phyloP scores from a whole-genome alignment of 2,888 invertebrate species.

The Polia nebulosa region DNA sequence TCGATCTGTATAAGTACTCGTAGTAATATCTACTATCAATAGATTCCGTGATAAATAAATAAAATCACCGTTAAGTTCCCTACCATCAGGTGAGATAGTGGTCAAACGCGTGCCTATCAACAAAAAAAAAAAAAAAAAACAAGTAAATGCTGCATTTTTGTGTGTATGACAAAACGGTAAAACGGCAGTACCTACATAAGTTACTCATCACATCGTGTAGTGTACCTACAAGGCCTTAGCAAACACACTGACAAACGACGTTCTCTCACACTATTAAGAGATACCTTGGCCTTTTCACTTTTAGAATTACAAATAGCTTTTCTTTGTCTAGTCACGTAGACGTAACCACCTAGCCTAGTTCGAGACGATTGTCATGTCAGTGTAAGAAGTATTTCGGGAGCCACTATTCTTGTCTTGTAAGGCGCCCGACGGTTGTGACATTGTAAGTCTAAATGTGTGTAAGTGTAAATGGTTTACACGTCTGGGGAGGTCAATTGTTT shows the following conservation, averaged over 20 bases:
- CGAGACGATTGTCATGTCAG: conserved; percentile 27
- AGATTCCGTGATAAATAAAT: too few relatives aligned
- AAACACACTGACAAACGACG: not conserved
- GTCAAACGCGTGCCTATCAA: too few relatives aligned
- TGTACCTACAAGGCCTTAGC: not conserved
- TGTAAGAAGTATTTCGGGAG: conserved; percentile 43
- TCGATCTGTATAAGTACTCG: too few relatives aligned
- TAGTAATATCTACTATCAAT: too few relatives aligned
- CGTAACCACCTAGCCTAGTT: conserved; percentile 8
- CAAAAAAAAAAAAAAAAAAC: too few relatives aligned
- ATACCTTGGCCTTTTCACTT: not conserved
- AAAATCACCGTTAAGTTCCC: too few relatives aligned
- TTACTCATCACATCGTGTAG: not conserved
- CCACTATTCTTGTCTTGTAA: conserved; percentile 43
- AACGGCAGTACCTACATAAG: too few relatives aligned
- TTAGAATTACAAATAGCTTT: conserved; percentile 23
- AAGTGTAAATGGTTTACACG: not conserved
- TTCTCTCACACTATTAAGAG: not conserved
- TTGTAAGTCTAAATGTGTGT: conserved; percentile 10
- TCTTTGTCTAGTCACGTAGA: conserved; percentile 11
- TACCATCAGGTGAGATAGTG: too few relatives aligned
- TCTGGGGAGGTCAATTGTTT: conserved; percentile 22
- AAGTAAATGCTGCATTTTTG: too few relatives aligned
- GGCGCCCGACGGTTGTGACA: not conserved
- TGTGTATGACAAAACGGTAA: too few relatives aligned